Evolutionary conservation across 2,113 vertebrate genomes (phyloP), one percentile per base, ranked within the genome.

Genomic region (Chloroceryle aenea): DNA sequence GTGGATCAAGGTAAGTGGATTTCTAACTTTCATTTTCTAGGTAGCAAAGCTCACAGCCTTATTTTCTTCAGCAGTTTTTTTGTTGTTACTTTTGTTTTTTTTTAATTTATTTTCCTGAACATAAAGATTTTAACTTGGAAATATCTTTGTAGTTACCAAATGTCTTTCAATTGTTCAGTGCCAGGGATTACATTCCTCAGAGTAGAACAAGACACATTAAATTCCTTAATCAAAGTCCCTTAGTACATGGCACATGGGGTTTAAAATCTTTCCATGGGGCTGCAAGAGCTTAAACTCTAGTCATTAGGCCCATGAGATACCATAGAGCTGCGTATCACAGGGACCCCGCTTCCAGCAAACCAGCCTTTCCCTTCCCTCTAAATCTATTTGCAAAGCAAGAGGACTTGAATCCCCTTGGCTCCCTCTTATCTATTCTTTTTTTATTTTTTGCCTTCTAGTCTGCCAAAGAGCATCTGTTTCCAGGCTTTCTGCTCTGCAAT

Each of bases 71-170:
- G 10, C 6, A 29, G 29, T 26, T 86, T 42, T 72, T 69, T 67
- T 67, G 20, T 43, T 91, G 10, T 45, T 64, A 21, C 3, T 1
- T 0, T 52, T 59, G 0, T 48, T 56, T 64, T 32, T 36, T 0
- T 27, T 75, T 25, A 50, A 45, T 45, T 50, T 50, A 25, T 50
- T 50, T 76, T 76, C 66, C 25, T 36, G 30, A 89, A 42, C 10
- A 85, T 56, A 36, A 50, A 80, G 34, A 32, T 23, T 82, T 69
- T 82, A 14, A 29, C 59, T 76, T 32, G 2, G 25, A 73, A 95
- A 78, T 78, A 75, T 22, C 7, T 59, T 86, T 25, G 5, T 36
- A 72, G 40, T 40, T n/a, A 72, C 21, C 34, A 58, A 72, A 72
- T 23, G 6, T 48, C 27, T 74, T 82, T 84, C 15, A 40, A 14